Base-by-base conservation (phyloP, 2,888 invertebrate genomes). In the Phlogophora meticulosa region DNA sequence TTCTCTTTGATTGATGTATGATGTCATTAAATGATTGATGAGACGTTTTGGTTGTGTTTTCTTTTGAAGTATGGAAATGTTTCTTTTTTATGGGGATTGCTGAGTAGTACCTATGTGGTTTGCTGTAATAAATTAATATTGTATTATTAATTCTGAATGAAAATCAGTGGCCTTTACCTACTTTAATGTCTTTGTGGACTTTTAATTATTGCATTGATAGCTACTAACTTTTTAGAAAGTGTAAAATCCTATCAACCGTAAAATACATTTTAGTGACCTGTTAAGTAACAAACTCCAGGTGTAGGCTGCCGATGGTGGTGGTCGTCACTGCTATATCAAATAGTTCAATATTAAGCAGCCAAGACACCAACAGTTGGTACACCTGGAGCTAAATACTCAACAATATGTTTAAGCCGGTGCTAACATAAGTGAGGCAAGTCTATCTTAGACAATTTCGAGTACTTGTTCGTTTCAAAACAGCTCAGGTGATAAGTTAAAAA, bases 21-120 rank as follows among this genome's bases (percentile, higher is more conserved):
- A 57, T 64, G 46, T 36, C 43, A 48, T 40, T 11, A 55, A 64
- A 75, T 69, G 68, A 79, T 76, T 81, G 70, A 76, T 76, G 60
- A 24, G 5, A 10, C 13, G 1, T 49, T 59, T 58, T 62, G 38
- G 20, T 61, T 46, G 45, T 72, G 62, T 72, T 69, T 68, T 55
- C 43, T 59, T 67, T 59, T 59, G 65, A 56, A 56, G 24, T 42
- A 49, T 28, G 3, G 10, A 15, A 49, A 64, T 11, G 57, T 48
- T 32, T 22, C 20, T 45, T 62, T 67, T 76, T 73, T 76, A 52
- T 67, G 46, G 7, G 15, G 4, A 34, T 22, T 13, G 38, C 11
- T 52, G 43, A 68, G 42, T 60, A 38, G n/a, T n/a, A n/a, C n/a
- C 13, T 60, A 15, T 52, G 40, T 45, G 51, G 52, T 67, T 38